These are phyloP conservation scores for Equus przewalskii DNA, from an alignment of 2,113 vertebrate genomes.

Conservation along the genomic window DNA sequence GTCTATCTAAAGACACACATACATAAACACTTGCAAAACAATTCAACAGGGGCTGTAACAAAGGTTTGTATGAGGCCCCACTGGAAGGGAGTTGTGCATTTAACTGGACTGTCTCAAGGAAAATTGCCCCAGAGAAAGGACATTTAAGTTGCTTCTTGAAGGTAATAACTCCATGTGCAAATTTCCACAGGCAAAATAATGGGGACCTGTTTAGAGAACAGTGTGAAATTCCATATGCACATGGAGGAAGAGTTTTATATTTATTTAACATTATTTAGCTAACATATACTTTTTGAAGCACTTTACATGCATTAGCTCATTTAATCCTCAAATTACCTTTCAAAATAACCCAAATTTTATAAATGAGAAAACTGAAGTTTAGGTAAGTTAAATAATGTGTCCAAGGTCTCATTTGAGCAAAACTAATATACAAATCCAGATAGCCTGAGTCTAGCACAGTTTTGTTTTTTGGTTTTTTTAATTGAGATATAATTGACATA, in stretches of 20 bases:
- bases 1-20: not conserved
- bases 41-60: not conserved
- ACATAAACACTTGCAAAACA: constrained; percentile 39
- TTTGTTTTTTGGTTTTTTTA: not conserved
- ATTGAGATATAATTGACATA: not conserved
- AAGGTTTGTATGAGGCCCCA: not conserved
- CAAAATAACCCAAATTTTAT: constrained; percentile 6
- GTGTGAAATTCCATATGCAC: not conserved
- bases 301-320: not conserved
- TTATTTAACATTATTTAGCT: constrained; percentile 21
- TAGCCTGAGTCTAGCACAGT: not conserved
- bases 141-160: not conserved
- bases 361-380: constrained; percentile 24
- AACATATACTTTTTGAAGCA: not conserved
- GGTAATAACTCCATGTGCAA: not conserved
- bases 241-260: not conserved
- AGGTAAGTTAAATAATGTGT: not conserved
- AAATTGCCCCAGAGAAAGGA: constrained; percentile 21
- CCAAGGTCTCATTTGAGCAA: not conserved
- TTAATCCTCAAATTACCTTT: not conserved
- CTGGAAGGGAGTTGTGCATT: not conserved
- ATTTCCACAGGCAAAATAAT: constrained; percentile 23
- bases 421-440: not conserved
- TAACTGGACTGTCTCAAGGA: not conserved
- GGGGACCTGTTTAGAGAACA: not conserved